These are phyloP conservation scores for Butorides virescens DNA, from an alignment of 2,113 vertebrate genomes.

Conservation along the genomic window DNA sequence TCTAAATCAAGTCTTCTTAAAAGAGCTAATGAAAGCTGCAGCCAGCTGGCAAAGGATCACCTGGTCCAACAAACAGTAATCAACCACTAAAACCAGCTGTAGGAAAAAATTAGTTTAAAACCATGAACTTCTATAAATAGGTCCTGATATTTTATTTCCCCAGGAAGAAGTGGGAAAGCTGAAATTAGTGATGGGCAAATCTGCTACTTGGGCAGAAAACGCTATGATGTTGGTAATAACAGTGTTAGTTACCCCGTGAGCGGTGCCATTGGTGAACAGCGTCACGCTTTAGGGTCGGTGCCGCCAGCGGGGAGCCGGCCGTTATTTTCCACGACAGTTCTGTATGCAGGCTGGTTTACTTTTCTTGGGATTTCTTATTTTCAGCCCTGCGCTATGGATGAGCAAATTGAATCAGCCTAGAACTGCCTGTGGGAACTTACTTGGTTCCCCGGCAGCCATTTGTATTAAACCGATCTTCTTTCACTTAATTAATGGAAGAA, in stretches of 20 bases:
- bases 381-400: fast-evolving
- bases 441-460: neutral
- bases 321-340: too few relatives aligned
- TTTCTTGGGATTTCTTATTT: neutral
- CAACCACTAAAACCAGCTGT: neutral
- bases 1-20: neutral
- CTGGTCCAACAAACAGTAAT: neutral
- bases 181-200: neutral
- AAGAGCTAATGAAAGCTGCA: neutral
- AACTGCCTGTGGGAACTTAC: neutral
- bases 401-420: neutral
- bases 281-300: neutral
- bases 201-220: neutral
- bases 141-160: neutral
- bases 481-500: neutral
- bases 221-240: fast-evolving
- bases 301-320: too few relatives aligned
- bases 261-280: neutral
- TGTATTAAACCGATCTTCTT: neutral
- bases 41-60: slow-evolving; percentile 10
- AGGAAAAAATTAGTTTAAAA: neutral
- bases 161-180: neutral
- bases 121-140: slow-evolving; percentile 5
- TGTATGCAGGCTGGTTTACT: neutral
- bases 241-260: neutral